Base-by-base conservation (phyloP, 2,113 vertebrate genomes). In the Promerops cafer region DNA sequence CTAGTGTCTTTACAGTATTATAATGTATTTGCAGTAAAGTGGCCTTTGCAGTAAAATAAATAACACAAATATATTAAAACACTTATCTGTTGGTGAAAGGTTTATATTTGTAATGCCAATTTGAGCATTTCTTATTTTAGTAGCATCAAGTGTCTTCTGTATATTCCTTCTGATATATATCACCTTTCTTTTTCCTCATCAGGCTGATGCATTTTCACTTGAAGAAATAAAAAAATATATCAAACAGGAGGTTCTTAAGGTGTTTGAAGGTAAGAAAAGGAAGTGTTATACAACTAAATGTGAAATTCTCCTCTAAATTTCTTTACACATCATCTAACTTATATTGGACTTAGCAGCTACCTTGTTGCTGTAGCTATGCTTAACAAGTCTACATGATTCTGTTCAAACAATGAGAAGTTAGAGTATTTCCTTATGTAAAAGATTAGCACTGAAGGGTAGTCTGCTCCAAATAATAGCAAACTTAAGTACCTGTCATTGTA, bases 181-280 rank as follows among this genome's bases (percentile, higher is more conserved):
- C 5, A 14, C 33, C 35, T 81, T 44, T 37, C 63, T 76, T 77
- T 86, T 93, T 83, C 37, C 68, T 94, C 61, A 89, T 65, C 97
- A 99, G 99, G 98, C 93, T 92, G 98, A 99, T 96, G 77, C 96
- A 19, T 69, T 98, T 95, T 98, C 98, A 97, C 97, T 99, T 95
- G 98, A 99, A 96, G 99, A 99, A 98, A 98, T 99, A 90, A 99
- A 98, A 98, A 98, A 93, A 70, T 99, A 99, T 37, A 99, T 99
- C 94, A 98, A 96, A 97, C 98, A 97, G 94, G 99, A 99, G 96
- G 98, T 99, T 81, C 97, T 99, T 81, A 98, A 98, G 76, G 97
- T 99, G 97, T 98, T 99, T 98, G 99, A 99, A 99, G 99, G 99
- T 99, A 98, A 97, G 97, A 39, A 90, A 86, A 68, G n/a, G 2